Evolutionary conservation across 2,113 vertebrate species (phyloP).

Genomic region (Capreolus pygargus): DNA sequence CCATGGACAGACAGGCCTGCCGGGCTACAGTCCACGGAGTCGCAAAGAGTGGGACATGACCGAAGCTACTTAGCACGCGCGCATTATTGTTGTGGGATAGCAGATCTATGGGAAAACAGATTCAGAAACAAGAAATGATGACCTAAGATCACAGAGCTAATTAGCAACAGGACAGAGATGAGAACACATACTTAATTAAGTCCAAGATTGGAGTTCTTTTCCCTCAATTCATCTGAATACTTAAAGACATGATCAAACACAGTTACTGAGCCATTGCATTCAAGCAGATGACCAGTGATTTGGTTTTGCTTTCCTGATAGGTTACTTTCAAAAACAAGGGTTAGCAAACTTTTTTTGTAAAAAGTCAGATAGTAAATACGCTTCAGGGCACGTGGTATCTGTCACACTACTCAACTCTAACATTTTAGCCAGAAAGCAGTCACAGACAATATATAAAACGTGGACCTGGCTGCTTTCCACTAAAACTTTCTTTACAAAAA

Average conservation of each 20-base stretch:
- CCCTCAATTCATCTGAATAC: neutral
- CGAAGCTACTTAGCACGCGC: neutral
- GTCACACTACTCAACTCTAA: neutral
- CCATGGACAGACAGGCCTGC: neutral
- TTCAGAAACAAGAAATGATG: neutral
- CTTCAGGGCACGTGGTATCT: neutral
- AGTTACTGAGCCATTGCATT: neutral
- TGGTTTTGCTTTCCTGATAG: neutral
- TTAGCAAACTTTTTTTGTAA: neutral
- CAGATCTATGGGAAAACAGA: neutral
- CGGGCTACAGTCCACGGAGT: neutral
- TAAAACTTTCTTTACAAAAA: neutral
- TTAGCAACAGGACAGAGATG: neutral
- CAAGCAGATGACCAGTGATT: neutral
- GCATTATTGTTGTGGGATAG: neutral
- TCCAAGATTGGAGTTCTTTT: neutral
- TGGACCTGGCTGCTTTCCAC: accelerated
- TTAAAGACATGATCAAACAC: neutral
- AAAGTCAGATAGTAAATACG: neutral
- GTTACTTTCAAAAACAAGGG: neutral
- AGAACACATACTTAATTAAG: neutral
- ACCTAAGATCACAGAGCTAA: neutral
- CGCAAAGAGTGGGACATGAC: neutral
- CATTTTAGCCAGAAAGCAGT: neutral
- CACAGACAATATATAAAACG: neutral